Conservation (phyloP, 1,140 invertebrate species). For the Eueides isabella region DNA sequence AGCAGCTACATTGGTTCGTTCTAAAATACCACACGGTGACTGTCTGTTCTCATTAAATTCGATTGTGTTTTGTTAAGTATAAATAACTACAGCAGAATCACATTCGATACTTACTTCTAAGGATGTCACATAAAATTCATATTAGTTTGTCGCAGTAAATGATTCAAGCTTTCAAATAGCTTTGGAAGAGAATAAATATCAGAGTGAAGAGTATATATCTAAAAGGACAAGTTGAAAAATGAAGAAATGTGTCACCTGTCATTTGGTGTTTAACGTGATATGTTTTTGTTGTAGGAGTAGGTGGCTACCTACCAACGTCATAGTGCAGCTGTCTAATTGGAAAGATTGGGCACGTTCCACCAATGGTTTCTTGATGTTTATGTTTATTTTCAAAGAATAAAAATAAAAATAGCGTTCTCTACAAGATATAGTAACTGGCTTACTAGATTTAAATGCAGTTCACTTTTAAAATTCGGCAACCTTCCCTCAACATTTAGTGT, state of each 20-base stretch:
- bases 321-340: slow-evolving; percentile 70
- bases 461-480: too few species aligned
- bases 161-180: slow-evolving; percentile 46
- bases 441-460: too few species aligned
- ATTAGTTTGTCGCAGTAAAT: slow-evolving; percentile 47
- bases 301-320: slow-evolving; percentile 60
- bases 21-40: slow-evolving; percentile 54
- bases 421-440: too few species aligned
- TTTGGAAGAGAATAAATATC: slow-evolving; percentile 50
- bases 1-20: slow-evolving; percentile 51
- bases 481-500: too few species aligned
- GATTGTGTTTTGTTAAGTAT: slow-evolving; percentile 45
- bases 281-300: slow-evolving; percentile 60
- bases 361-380: not conserved
- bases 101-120: slow-evolving; percentile 17
- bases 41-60: slow-evolving; percentile 66
- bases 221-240: slow-evolving; percentile 80
- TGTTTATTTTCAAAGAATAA: too few species aligned
- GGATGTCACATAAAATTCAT: slow-evolving; percentile 23
- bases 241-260: slow-evolving; percentile 82
- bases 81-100: slow-evolving; percentile 21
- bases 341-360: slow-evolving; percentile 32
- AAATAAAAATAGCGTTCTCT: too few species aligned
- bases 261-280: slow-evolving; percentile 80
- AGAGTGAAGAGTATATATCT: slow-evolving; percentile 62